phyloP scores from a whole-genome alignment of 2,113 vertebrate species.

The Chaetodon auriga region DNA sequence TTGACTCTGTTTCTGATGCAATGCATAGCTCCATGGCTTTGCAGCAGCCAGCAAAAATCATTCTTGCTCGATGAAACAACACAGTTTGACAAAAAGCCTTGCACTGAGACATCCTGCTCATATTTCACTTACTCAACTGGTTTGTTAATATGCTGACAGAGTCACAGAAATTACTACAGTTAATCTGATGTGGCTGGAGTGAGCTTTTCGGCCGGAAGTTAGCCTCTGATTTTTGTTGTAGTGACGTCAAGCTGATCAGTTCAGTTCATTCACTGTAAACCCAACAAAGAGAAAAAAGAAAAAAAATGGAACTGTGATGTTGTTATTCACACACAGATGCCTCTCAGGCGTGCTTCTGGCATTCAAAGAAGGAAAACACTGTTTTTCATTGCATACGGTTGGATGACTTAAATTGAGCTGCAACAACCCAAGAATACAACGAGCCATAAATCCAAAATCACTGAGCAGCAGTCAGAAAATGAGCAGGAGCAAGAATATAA shows the following conservation, averaged over 20 bases:
- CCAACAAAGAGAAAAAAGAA: constrained; percentile 3
- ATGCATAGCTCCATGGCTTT: neutral
- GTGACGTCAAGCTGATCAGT: constrained; percentile 44
- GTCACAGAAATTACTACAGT: constrained; percentile 37
- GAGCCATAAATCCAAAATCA: constrained; percentile 19
- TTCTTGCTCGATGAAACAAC: constrained; percentile 14
- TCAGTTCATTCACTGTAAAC: neutral
- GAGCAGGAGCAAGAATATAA: neutral
- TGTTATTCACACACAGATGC: constrained; percentile 35
- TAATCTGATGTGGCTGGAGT: constrained; percentile 14
- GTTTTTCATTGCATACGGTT: constrained; percentile 2
- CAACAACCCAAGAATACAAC: constrained; percentile 17
- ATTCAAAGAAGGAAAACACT: neutral
- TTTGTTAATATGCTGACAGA: neutral
- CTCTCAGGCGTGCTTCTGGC: constrained; percentile 14
- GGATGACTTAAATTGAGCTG: constrained; percentile 46
- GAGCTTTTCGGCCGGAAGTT: constrained; percentile 11
- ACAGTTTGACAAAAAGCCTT: constrained; percentile 30
- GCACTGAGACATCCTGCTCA: neutral
- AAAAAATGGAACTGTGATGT: neutral
- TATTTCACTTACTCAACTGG: constrained; percentile 7
- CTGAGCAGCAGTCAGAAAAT: neutral
- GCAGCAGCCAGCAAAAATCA: constrained; percentile 10
- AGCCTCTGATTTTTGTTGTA: constrained; percentile 1
- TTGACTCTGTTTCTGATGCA: constrained; percentile 5